Base-by-base conservation (phyloP, 2,888 invertebrate genomes). In the Xylota segnis region DNA sequence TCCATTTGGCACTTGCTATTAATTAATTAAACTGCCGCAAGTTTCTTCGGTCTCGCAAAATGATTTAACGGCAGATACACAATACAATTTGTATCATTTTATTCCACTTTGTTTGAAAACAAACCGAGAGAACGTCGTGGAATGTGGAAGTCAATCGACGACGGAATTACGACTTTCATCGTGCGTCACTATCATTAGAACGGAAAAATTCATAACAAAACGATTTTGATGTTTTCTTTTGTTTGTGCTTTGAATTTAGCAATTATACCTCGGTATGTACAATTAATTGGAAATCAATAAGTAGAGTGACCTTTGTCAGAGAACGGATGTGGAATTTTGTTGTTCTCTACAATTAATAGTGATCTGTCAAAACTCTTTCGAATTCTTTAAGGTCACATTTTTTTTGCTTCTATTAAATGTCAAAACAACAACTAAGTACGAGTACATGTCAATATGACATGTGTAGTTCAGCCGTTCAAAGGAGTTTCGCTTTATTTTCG, bases 1-100 rank as follows among this genome's bases (percentile, higher is more conserved):
- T 10, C 23, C 61, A 68, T 76, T 76, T 71, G 71, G 59, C 79
- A 84, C 71, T 84, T 81, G 84, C 59, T 75, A 71, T 81, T 84
- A 84, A 84, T 84, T 84, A 84, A 84, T 84, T 84, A 81, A 84
- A 84, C 61, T 71, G 84, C 59, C 70, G 75, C 61, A 66, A 65
- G 66, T 59, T 59, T 71, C 59, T 78, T 70, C 59, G 52, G 23
- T 18, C 74, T 70, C 75, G 70, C 84, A 71, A 79, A 84, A 84
- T 84, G 81, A 84, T 84, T 84, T 75, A 84, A 76, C 71, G 66
- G 59, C 27, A 76, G 75, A 43, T 65, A 75, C 23, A 84, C 75
- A 76, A 76, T 81, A 84, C 75, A 76, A 71, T 74, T 84, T 84
- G 81, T 79, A 84, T 78, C 78, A 78, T 72, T 83, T 77, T 63